Conservation (phyloP, 92 coral and sea anemone genomes). For the Zoanthus gigantus region DNA sequence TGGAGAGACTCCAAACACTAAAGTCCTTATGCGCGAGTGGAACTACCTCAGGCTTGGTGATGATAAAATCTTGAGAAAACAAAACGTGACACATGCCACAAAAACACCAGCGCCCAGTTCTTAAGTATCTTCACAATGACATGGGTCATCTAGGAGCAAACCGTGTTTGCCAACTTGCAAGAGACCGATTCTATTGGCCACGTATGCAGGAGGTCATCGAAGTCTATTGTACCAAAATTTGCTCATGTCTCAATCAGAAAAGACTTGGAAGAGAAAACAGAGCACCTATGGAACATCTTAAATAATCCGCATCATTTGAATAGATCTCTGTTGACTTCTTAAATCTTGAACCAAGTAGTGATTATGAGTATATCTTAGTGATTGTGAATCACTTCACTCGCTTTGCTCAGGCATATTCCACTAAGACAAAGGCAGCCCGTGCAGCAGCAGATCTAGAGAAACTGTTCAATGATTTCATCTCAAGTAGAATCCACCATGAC, state of each 20-base stretch:
- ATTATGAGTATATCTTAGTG: not conserved
- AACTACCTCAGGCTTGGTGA: conserved; percentile 20
- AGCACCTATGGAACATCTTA: conserved; percentile 23
- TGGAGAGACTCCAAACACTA: conserved; percentile 36
- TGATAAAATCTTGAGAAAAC: conserved; percentile 36
- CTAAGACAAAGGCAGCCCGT: not conserved
- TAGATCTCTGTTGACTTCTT: conserved; percentile 19
- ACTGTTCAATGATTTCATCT: conserved; percentile 14
- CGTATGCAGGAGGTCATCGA: conserved; percentile 53
- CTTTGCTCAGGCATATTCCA: conserved; percentile 7
- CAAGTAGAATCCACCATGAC: conserved; percentile 52
- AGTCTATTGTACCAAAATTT: conserved; percentile 32
- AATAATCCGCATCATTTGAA: conserved; percentile 35
- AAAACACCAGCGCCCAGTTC: conserved; percentile 32
- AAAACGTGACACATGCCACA: conserved; percentile 27
- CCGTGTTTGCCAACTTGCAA: conserved; percentile 42
- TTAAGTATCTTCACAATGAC: conserved; percentile 37
- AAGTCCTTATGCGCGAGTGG: conserved; percentile 48
- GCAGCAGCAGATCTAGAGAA: conserved; percentile 45
- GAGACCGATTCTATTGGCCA: conserved; percentile 57
- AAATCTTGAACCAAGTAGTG: not conserved
- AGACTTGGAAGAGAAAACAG: conserved; percentile 18
- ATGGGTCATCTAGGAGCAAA: conserved; percentile 52
- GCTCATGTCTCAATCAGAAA: not conserved
- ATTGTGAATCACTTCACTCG: not conserved